phyloP scores from a whole-genome alignment of 2,888 invertebrate genomes.

The Hartigia nigra region DNA sequence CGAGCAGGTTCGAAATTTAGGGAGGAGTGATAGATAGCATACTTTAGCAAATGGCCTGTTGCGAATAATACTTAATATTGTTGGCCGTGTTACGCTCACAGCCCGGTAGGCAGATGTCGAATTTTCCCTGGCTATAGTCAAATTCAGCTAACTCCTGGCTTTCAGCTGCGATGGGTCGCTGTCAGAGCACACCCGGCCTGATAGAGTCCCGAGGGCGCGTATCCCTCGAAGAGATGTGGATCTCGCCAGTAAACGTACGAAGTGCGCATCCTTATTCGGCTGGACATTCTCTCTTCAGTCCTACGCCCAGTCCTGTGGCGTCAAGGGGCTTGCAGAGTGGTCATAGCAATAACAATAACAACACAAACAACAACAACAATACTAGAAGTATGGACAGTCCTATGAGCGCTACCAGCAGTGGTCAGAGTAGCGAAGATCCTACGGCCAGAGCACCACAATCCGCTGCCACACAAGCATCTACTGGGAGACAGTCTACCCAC shows the following conservation, averaged over 20 bases:
- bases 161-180: conserved; percentile 92
- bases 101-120: background rate
- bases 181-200: conserved; percentile 95
- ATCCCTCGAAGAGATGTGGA: conserved; percentile 88
- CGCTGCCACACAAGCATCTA: conserved; percentile 63
- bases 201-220: conserved; percentile 93
- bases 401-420: conserved; percentile 61
- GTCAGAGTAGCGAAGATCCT: conserved; percentile 62
- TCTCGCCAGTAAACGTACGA: conserved; percentile 70
- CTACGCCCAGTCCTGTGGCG: conserved; percentile 58
- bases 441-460: conserved; percentile 59
- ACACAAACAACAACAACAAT: conserved; percentile 34
- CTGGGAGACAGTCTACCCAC: conserved; percentile 58
- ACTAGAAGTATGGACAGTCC: conserved; percentile 56
- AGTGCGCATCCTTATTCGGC: conserved; percentile 44
- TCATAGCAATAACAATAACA: conserved; percentile 31
- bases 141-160: conserved; percentile 2
- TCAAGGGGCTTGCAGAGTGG: conserved; percentile 40
- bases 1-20: background rate
- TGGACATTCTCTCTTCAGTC: conserved; percentile 58
- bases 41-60: background rate
- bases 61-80: background rate
- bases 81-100: background rate
- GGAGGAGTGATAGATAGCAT: background rate
- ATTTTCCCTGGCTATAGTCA: background rate